A percentile compares a stretch with the other conserved stretches of the same genome.
Conservation (phyloP, 2,888 invertebrate species). For the Tetragonula carbonaria region DNA sequence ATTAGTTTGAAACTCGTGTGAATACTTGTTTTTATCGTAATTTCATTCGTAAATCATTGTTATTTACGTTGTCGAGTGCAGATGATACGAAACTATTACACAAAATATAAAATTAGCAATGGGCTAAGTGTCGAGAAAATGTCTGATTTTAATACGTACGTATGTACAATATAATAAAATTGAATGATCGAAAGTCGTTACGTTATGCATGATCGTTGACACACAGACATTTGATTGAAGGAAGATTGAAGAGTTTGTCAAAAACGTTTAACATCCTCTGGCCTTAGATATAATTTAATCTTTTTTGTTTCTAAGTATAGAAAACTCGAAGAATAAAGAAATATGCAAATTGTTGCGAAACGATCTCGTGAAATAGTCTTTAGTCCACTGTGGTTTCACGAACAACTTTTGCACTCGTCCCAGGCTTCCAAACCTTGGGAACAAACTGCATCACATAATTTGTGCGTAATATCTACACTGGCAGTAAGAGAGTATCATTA, state of each 20-base stretch:
- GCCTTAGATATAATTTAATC: neutral
- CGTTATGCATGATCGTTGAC: neutral
- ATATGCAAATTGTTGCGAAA: slow-evolving; percentile 13
- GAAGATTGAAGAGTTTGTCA: neutral
- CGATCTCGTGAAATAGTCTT: neutral
- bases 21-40: too few species aligned
- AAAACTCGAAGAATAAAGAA: neutral
- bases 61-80: too few species aligned
- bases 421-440: slow-evolving; percentile 39
- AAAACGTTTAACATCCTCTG: neutral
- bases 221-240: neutral
- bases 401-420: slow-evolving; percentile 23
- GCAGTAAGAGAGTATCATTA: slow-evolving; percentile 32
- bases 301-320: neutral
- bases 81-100: too few species aligned
- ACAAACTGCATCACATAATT: slow-evolving; percentile 33
- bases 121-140: too few species aligned
- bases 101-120: too few species aligned
- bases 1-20: too few species aligned
- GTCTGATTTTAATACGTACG: too few species aligned
- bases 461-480: slow-evolving; percentile 40
- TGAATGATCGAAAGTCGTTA: too few species aligned
- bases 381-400: slow-evolving; percentile 28
- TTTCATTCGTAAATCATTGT: too few species aligned
- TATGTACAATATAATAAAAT: too few species aligned